Evolutionary conservation across 2,113 vertebrate species (phyloP).

Genomic region (Catharus fuscescens): DNA sequence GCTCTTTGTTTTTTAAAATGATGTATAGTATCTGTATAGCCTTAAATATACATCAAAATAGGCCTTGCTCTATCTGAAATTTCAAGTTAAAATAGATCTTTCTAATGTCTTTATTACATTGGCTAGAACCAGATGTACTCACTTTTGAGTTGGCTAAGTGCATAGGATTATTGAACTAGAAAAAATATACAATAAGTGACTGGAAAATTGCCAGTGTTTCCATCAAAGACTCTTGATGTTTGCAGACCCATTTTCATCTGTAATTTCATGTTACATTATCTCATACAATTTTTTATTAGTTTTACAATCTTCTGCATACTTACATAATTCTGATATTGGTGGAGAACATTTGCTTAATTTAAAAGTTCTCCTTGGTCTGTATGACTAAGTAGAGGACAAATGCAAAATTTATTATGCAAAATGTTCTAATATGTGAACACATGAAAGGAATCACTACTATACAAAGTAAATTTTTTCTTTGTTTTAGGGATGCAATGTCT

Average conservation of each 20-base stretch:
- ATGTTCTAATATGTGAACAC: background rate
- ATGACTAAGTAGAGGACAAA: background rate
- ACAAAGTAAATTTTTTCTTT: background rate
- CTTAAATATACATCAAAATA: background rate
- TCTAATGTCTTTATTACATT: background rate
- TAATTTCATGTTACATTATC: background rate
- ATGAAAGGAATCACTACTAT: background rate
- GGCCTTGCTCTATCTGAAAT: background rate
- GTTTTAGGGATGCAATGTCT: constrained; percentile 90
- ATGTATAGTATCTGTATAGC: background rate
- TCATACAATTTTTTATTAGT: background rate
- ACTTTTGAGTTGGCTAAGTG: background rate
- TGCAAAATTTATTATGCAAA: background rate
- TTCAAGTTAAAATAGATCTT: background rate
- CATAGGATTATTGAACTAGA: background rate
- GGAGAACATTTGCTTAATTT: background rate
- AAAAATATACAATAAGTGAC: background rate
- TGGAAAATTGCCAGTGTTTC: background rate
- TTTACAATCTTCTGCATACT: background rate
- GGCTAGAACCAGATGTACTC: background rate
- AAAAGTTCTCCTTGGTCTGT: background rate
- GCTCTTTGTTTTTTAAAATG: background rate
- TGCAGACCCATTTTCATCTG: background rate
- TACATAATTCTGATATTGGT: background rate
- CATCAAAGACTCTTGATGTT: background rate